Evolutionary conservation across 2,113 vertebrate genomes (phyloP).

Genomic region (Meriones unguiculatus): DNA sequence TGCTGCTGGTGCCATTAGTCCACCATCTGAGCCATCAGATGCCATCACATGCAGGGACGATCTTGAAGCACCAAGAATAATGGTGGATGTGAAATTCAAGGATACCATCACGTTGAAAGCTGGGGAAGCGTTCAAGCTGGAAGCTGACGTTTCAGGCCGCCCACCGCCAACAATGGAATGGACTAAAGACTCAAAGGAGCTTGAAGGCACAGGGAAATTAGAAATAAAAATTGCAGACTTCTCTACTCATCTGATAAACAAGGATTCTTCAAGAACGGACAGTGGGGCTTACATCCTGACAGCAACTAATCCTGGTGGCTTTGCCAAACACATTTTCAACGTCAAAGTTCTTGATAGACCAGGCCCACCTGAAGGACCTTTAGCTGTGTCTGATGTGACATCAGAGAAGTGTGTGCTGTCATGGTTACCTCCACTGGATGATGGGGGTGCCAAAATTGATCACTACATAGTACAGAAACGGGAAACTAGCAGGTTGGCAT

Average conservation of each 20-base stretch:
- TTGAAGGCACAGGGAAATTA: conserved; percentile 95
- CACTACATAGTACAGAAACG: conserved; percentile 97
- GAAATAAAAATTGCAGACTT: conserved; percentile 95
- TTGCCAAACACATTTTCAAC: conserved; percentile 97
- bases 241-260: conserved; percentile 93
- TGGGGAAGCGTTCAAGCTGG: conserved; percentile 96
- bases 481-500: conserved; percentile 97
- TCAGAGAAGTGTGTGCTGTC: conserved; percentile 95
- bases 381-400: conserved; percentile 93
- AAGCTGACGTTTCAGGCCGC: conserved; percentile 96
- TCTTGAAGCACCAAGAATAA: conserved; percentile 96
- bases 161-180: conserved; percentile 96
- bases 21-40: conserved; percentile 96
- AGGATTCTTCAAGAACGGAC: conserved; percentile 95
- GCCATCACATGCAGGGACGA: conserved; percentile 96
- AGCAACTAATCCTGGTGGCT: conserved; percentile 96
- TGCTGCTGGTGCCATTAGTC: conserved; percentile 95
- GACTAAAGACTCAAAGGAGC: conserved; percentile 97
- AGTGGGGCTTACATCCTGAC: conserved; percentile 95
- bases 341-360: conserved; percentile 98
- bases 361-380: conserved; percentile 95
- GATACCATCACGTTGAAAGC: conserved; percentile 94
- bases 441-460: conserved; percentile 97
- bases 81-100: conserved; percentile 96
- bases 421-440: conserved; percentile 95